Conservation (phyloP, 2,888 invertebrate genomes). For the Amblyteles armatorius region DNA sequence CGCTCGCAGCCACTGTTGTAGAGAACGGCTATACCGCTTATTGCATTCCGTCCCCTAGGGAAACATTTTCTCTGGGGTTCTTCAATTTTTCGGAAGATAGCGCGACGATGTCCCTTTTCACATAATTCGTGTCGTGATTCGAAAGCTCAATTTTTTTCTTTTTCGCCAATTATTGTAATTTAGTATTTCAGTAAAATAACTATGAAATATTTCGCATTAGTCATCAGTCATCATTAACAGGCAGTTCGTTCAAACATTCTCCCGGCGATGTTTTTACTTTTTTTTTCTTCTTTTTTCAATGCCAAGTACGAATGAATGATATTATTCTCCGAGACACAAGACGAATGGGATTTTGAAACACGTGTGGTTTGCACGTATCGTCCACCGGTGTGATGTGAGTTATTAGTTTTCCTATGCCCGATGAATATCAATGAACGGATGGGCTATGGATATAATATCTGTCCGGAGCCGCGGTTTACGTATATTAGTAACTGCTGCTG, state of each 20-base stretch:
- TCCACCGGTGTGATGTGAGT: conserved; percentile 42
- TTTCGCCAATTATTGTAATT: neutral
- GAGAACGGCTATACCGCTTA: neutral
- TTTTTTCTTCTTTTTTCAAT: conserved; percentile 5
- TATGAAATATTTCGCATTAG: neutral
- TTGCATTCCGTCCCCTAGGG: neutral
- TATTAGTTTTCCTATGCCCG: conserved; percentile 45
- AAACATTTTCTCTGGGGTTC: neutral
- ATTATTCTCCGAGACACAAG: conserved; percentile 22
- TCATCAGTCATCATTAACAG: neutral
- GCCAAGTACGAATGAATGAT: conserved; percentile 19
- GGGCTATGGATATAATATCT: conserved; percentile 24
- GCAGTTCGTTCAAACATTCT: neutral
- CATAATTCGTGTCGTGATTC: neutral
- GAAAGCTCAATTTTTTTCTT: neutral
- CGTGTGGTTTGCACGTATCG: conserved; percentile 35
- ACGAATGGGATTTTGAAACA: conserved; percentile 37
- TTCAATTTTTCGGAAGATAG: neutral
- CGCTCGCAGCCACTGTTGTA: neutral
- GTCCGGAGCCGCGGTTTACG: conserved; percentile 17
- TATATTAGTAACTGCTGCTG: conserved; percentile 24
- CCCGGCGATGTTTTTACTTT: conserved; percentile 15
- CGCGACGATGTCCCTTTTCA: conserved; percentile 4
- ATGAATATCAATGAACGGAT: conserved; percentile 48
- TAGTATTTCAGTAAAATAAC: too few relatives aligned